Base-by-base conservation (phyloP, 2,113 vertebrate species). In the Arizona elegans region DNA sequence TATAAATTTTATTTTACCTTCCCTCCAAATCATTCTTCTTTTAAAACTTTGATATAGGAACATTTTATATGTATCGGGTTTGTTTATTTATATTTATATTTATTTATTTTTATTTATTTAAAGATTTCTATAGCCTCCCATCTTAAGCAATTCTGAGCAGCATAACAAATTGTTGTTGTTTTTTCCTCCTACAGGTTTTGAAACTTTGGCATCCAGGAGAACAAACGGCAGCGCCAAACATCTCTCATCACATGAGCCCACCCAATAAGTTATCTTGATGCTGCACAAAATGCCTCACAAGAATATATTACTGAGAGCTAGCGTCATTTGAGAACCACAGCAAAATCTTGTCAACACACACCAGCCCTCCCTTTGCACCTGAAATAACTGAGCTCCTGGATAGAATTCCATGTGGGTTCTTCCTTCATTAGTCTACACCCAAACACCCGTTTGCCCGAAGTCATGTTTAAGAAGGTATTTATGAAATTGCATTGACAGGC, bases 361-460 rank as follows among this genome's bases (percentile, higher is more conserved):
- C 70, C 65, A 54, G 19, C 88, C 55, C 43, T 86, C 75, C n/a
- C 52, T 47, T 81, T 62, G 81, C 92, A 93, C 75, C 92, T 90
- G 92, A 93, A 90, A 90, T 43, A 93, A 92, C 92, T 92, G n/a
- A 92, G 87, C 52, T 89, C 81, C 75, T 93, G 56, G 75, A 65
- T 87, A 33, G 81, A 90, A 90, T 93, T 86, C 88, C 55, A 62
- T 24, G 26, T 52, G 85, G 29, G 29, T 38, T 93, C 70, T 85
- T 86, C 6, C 54, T 90, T 91, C 90, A 26, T 88, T 85, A 38
- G n/a, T 33, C 65, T 38, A 62, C 43, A 85, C 29, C n/a, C 47
- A 58, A 93, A 91, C 9, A 53, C 43, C 21, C 21, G 21, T n/a
- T 86, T 91, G 53, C 90, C 93, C 89, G 90, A 87, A 88, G 86